phyloP scores from a whole-genome alignment of 2,888 invertebrate genomes.

The Nineta flava region DNA sequence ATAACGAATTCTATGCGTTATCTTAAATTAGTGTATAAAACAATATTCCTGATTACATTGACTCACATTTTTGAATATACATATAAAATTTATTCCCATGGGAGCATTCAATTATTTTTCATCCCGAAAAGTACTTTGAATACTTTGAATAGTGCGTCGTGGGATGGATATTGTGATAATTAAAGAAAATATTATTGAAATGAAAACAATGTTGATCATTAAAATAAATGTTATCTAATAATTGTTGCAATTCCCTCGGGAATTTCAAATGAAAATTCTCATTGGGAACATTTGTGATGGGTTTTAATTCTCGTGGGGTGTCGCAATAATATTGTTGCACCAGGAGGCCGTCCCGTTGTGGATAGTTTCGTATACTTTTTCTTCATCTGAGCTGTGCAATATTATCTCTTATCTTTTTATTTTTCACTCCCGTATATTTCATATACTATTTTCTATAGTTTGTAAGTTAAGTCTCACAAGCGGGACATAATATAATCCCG shows the following conservation, averaged over 20 bases:
- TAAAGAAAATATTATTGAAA: neutral
- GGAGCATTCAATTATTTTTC: conserved; percentile 7
- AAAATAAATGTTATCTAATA: conserved; percentile 3
- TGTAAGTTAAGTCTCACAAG: too few species aligned
- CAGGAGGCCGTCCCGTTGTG: conserved; percentile 1
- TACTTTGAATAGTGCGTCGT: neutral
- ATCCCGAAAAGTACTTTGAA: neutral
- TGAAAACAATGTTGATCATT: neutral
- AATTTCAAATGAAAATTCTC: conserved; percentile 5
- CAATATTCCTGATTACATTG: too few species aligned
- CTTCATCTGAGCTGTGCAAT: neutral
- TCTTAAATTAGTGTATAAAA: too few species aligned
- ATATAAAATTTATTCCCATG: conserved; percentile 12
- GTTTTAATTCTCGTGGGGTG: neutral
- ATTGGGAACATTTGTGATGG: conserved; percentile 5
- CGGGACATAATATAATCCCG: too few species aligned
- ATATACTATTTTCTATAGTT: too few species aligned
- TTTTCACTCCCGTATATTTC: too few species aligned
- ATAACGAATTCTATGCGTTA: too few species aligned
- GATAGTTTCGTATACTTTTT: conserved; percentile 1
- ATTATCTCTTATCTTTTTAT: too few species aligned
- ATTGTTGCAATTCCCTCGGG: conserved; percentile 4
- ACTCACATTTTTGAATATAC: too few species aligned
- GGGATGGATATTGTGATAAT: too few species aligned
- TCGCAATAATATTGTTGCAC: neutral